Conservation (phyloP, 2,888 invertebrate species). For the Oscheius sp. region DNA sequence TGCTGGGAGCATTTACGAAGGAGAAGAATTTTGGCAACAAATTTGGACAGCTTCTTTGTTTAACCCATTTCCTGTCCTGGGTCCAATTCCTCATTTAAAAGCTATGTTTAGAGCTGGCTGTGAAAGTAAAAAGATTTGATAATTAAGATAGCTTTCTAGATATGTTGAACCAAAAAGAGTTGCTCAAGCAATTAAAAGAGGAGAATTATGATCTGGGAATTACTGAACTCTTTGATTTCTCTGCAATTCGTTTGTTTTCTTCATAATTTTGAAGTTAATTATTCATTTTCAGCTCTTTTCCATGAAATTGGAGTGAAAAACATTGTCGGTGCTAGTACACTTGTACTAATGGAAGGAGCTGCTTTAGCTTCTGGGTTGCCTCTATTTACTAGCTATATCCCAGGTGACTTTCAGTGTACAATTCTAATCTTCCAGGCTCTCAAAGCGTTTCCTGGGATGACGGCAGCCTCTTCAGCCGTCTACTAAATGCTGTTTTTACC, state of each 20-base stretch:
- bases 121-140: not conserved
- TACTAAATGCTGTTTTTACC: conserved; percentile 7
- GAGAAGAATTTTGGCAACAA: conserved; percentile 11
- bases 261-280: not conserved
- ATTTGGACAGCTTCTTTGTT: conserved; percentile 9
- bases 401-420: not conserved
- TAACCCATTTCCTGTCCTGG: conserved; percentile 14
- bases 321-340: conserved; percentile 19
- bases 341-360: conserved; percentile 25
- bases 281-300: conserved; percentile 21
- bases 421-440: conserved; percentile 2
- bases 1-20: not conserved
- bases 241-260: conserved; percentile 10
- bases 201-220: conserved; percentile 31
- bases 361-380: conserved; percentile 26
- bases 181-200: conserved; percentile 14
- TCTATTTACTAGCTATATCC: conserved; percentile 17
- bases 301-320: conserved; percentile 20
- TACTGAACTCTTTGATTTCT: conserved; percentile 29
- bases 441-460: conserved; percentile 11
- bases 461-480: conserved; percentile 10
- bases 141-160: not conserved
- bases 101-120: conserved; percentile 13
- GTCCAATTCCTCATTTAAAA: conserved; percentile 12
- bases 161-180: conserved; percentile 8